phyloP scores from a whole-genome alignment of 2,113 vertebrate genomes.

The Melanostigma gelatinosum region DNA sequence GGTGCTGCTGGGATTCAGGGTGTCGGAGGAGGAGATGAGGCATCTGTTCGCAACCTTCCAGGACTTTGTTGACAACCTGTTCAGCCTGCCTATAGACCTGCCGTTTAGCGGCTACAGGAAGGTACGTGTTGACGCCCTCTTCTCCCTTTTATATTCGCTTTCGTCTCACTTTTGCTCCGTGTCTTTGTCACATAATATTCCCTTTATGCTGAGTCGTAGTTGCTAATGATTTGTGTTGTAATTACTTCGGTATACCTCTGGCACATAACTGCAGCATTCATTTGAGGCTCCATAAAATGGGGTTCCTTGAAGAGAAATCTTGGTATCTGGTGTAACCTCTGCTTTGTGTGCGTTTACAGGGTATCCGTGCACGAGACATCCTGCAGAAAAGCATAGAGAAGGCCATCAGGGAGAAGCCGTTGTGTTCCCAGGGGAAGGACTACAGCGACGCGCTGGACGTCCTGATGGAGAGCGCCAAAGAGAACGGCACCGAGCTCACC shows the following conservation, averaged over 20 bases:
- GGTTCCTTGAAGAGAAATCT: neutral
- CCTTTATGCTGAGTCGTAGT: neutral
- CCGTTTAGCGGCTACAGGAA: constrained; percentile 96
- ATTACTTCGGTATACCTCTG: neutral
- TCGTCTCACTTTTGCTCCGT: neutral
- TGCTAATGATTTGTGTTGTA: neutral
- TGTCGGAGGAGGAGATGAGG: constrained; percentile 91
- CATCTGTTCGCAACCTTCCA: constrained; percentile 94
- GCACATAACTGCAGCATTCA: neutral
- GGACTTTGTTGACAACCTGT: constrained; percentile 97
- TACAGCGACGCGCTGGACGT: constrained; percentile 94
- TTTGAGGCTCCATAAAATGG: neutral
- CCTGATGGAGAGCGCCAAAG: constrained; percentile 94
- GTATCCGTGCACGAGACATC: constrained; percentile 92
- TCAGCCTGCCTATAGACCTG: constrained; percentile 95
- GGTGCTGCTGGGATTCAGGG: constrained; percentile 93
- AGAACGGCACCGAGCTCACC: constrained; percentile 93
- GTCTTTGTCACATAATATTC: neutral
- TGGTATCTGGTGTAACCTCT: neutral
- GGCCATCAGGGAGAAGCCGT: constrained; percentile 94
- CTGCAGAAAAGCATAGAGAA: constrained; percentile 95
- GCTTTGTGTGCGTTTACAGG: constrained; percentile 77
- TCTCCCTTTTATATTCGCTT: neutral
- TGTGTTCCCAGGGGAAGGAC: constrained; percentile 92
- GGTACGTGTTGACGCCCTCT: constrained; percentile 77